Percentiles rank a stretch among this genome's conserved stretches.
phyloP scores from a whole-genome alignment of 2,888 invertebrate genomes.

The Falcaria lacertinaria region DNA sequence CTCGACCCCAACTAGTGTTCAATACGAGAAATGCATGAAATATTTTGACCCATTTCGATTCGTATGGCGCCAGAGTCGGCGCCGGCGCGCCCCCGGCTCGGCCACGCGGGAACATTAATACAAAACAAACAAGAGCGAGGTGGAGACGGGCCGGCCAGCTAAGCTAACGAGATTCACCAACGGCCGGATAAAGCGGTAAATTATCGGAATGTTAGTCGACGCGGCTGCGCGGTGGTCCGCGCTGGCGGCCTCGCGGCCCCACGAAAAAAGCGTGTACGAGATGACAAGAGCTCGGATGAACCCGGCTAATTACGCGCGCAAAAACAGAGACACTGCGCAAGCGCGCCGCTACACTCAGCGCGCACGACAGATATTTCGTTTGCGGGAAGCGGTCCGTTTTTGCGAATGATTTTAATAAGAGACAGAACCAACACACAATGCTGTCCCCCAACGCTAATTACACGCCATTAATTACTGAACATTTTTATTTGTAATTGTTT shows the following conservation, averaged over 20 bases:
- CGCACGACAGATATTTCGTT: conserved; percentile 54
- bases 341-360: conserved; percentile 54
- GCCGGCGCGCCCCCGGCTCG: conserved; percentile 72
- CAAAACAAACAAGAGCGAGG: conserved; percentile 79
- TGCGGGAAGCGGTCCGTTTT: conserved; percentile 49
- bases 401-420: conserved; percentile 46
- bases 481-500: conserved; percentile 43
- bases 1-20: conserved; percentile 39
- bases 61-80: conserved; percentile 68
- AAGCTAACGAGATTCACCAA: conserved; percentile 76
- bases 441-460: conserved; percentile 53
- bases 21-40: conserved; percentile 71
- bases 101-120: conserved; percentile 71
- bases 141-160: conserved; percentile 61
- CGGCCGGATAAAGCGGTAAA: conserved; percentile 76
- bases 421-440: conserved; percentile 41
- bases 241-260: conserved; percentile 46
- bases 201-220: conserved; percentile 67
- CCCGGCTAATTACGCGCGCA: conserved; percentile 63
- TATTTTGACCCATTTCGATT: conserved; percentile 68
- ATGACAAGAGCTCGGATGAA: conserved; percentile 71
- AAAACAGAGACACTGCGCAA: conserved; percentile 53
- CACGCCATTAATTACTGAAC: conserved; percentile 58
- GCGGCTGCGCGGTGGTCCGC: conserved; percentile 65
- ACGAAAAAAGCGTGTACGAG: conserved; percentile 72